phyloP scores from a whole-genome alignment of 2,888 invertebrate species.

The Siphonodentalium dalli region DNA sequence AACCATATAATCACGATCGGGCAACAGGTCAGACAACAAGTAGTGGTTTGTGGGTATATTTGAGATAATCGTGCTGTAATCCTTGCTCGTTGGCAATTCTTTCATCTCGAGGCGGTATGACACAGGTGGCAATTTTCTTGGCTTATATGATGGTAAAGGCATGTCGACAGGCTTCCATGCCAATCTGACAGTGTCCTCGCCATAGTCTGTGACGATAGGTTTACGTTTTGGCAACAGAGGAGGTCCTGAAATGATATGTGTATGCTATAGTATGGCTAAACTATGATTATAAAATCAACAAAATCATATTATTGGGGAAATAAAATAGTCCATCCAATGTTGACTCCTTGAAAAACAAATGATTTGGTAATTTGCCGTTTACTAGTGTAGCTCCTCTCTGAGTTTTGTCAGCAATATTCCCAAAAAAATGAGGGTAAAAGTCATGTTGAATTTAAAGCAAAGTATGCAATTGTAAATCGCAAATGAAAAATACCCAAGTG shows the following conservation, averaged over 20 bases:
- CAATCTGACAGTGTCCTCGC: slow-evolving; percentile 48
- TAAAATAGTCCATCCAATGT: too few relatives aligned
- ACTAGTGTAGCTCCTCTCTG: too few relatives aligned
- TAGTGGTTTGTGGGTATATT: slow-evolving; percentile 48
- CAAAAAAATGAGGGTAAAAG: too few relatives aligned
- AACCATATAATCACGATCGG: slow-evolving; percentile 94
- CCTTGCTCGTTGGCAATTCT: slow-evolving; percentile 31
- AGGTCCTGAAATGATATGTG: slow-evolving; percentile 34
- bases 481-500: too few relatives aligned
- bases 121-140: slow-evolving; percentile 30
- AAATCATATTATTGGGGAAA: too few relatives aligned
- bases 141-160: slow-evolving; percentile 28
- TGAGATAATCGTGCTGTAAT: slow-evolving; percentile 47
- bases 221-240: slow-evolving; percentile 43
- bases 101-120: slow-evolving; percentile 50
- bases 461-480: too few relatives aligned
- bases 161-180: slow-evolving; percentile 53
- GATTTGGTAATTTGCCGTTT: too few relatives aligned
- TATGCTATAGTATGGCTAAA: too few relatives aligned
- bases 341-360: too few relatives aligned
- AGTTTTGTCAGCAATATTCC: too few relatives aligned
- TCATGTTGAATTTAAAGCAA: too few relatives aligned
- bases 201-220: slow-evolving; percentile 50
- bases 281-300: too few relatives aligned
- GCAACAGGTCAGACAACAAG: slow-evolving; percentile 71